Percentiles rank a stretch among this genome's conserved stretches.
phyloP scores from a whole-genome alignment of 2,888 invertebrate genomes.

The Heliconius ethilla region DNA sequence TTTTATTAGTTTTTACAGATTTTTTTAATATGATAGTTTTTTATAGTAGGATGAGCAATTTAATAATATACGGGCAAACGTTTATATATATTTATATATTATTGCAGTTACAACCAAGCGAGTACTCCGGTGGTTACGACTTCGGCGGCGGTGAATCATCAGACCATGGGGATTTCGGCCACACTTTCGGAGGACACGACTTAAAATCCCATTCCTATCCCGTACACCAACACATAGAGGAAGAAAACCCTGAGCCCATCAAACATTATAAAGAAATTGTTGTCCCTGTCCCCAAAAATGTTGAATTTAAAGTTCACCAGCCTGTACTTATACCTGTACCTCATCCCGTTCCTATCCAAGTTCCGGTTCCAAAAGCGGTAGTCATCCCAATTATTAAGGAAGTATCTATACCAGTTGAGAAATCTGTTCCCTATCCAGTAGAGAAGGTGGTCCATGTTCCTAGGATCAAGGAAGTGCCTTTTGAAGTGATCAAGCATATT shows the following conservation, averaged over 20 bases:
- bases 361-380: constrained; percentile 86
- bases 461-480: constrained; percentile 85
- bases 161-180: constrained; percentile 61
- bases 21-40: not conserved
- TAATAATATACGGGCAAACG: not conserved
- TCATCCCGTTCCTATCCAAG: constrained; percentile 86
- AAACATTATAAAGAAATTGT: constrained; percentile 86
- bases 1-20: no score
- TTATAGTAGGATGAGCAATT: not conserved
- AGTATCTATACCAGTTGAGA: constrained; percentile 86
- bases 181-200: constrained; percentile 64
- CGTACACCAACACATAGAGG: constrained; percentile 85
- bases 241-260: constrained; percentile 85
- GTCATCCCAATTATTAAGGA: constrained; percentile 87
- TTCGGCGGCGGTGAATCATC: constrained; percentile 51
- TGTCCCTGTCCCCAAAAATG: constrained; percentile 84
- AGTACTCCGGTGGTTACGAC: constrained; percentile 60
- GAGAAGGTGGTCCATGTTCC: constrained; percentile 85
- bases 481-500: constrained; percentile 85
- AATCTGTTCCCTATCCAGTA: constrained; percentile 87
- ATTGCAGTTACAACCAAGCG: constrained; percentile 69
- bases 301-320: constrained; percentile 82
- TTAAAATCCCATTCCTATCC: constrained; percentile 77
- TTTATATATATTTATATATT: constrained; percentile 11
- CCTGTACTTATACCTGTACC: constrained; percentile 82